Evolutionary conservation across 2,113 vertebrate species (phyloP), one percentile per base, ranked within the genome.

Genomic region (Vombatus ursinus): DNA sequence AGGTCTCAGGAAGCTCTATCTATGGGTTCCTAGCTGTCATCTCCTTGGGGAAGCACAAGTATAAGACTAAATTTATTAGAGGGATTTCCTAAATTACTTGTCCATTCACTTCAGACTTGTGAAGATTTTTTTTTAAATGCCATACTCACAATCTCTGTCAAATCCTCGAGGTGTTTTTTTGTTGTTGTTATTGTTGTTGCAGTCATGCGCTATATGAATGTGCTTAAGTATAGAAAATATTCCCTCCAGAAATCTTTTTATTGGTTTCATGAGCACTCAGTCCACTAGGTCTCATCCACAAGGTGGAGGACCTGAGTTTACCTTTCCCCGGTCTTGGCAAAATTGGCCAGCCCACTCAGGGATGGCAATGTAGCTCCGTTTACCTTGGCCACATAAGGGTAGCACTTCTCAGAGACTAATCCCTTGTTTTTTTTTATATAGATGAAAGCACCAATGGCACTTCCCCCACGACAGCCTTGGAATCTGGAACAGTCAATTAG

Each of bases 401-500:
- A 98, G 90, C 90, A 0, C 0, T 3, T 50, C 95, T 98, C 97
- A 0, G 97, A 98, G 97, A 97, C 89, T 48, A 98, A 84, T 93
- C 98, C 98, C 0, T 95, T 54, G 0, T 98, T 98, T 7, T 98
- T 98, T 2, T 12, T 12, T 50, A 98, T 97, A 0, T 98, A 98
- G 50, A 95, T 52, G 94, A 98, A 98, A 94, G 98, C 98, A 0
- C 0, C 1, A 1, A 31, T 90, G 91, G 96, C 48, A 91, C 10
- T 93, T 16, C 98, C 98, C 0, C 98, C 98, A 0, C 0, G 26
- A 47, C 98, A 98, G 50, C 98, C 97, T 0, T 16, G 0, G 96
- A 98, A 98, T 50, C 97, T 97, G 90, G 96, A 95, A 47, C 98
- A 98, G 93, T 98, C 98, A 0, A 98, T 95, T 94, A 98, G 97